Percentiles rank a stretch among this genome's conserved stretches.
phyloP scores from a whole-genome alignment of 2,888 invertebrate genomes.

The Lasioglossum oenotherae region DNA sequence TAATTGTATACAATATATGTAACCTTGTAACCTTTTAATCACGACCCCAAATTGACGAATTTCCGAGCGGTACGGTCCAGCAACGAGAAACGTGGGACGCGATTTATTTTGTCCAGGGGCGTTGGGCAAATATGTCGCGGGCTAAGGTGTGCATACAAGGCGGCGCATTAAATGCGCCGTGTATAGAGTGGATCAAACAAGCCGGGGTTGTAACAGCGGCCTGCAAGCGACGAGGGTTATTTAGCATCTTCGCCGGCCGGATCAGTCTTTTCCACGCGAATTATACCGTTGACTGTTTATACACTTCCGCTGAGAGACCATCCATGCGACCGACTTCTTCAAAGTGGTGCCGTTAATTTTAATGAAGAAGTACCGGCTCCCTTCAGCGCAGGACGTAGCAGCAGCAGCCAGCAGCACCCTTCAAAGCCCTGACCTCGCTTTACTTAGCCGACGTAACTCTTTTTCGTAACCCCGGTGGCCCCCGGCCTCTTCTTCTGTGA shows the following conservation, averaged over 20 bases:
- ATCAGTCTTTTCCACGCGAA: constrained; percentile 54
- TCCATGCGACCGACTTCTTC: constrained; percentile 52
- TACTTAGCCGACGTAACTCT: constrained; percentile 71
- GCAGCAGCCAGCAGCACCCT: constrained; percentile 31
- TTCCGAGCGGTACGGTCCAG: background rate
- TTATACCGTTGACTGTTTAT: constrained; percentile 63
- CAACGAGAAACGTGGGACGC: background rate
- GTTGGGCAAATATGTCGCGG: background rate
- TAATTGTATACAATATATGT: too few species aligned
- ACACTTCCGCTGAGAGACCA: constrained; percentile 61
- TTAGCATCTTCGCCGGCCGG: constrained; percentile 38
- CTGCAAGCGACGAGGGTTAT: constrained; percentile 35
- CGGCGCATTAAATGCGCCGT: background rate
- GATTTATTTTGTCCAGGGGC: background rate
- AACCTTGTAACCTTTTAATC: too few species aligned
- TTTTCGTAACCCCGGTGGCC: constrained; percentile 51
- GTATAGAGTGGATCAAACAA: constrained; percentile 13
- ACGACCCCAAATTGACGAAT: background rate
- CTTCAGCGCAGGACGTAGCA: constrained; percentile 56
- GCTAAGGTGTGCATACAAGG: background rate
- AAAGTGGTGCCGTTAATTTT: constrained; percentile 61
- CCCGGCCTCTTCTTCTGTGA: background rate
- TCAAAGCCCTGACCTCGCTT: constrained; percentile 62
- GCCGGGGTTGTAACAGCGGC: constrained; percentile 11
- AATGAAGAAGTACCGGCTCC: constrained; percentile 61